These are phyloP conservation scores for Cynaeus angustus DNA, from an alignment of 2,888 invertebrate genomes.

Conservation along the genomic window DNA sequence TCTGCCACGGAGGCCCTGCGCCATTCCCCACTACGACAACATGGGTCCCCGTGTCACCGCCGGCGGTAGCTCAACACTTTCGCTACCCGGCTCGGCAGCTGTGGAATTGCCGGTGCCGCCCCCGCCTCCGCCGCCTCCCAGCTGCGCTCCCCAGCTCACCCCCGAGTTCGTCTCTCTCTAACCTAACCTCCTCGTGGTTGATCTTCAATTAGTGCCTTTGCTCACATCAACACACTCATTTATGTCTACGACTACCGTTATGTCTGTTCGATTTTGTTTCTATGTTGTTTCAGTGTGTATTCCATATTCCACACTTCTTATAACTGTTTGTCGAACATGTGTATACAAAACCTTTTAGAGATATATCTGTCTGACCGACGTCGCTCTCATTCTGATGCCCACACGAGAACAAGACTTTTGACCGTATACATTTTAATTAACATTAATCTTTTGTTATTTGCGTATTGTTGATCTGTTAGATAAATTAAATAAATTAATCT, in stretches of 20 bases:
- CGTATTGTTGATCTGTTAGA: constrained; percentile 68
- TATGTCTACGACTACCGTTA: constrained; percentile 49
- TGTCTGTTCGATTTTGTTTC: constrained; percentile 50
- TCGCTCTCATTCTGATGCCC: constrained; percentile 41
- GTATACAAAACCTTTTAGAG: constrained; percentile 53
- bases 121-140: constrained; percentile 75
- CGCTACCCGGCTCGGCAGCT: constrained; percentile 80
- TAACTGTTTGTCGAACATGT: constrained; percentile 50
- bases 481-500: constrained; percentile 66
- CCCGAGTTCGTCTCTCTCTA: constrained; percentile 76
- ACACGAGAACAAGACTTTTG: constrained; percentile 54
- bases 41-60: constrained; percentile 93
- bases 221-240: constrained; percentile 64
- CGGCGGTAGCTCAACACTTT: constrained; percentile 90
- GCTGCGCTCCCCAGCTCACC: constrained; percentile 73
- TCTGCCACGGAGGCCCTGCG: constrained; percentile 71
- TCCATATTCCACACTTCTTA: constrained; percentile 50
- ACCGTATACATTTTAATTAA: constrained; percentile 50
- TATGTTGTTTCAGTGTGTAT: constrained; percentile 53
- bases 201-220: constrained; percentile 73
- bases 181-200: constrained; percentile 69
- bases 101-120: constrained; percentile 72
- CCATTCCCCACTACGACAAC: constrained; percentile 87
- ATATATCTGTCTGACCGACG: constrained; percentile 37
- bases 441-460: constrained; percentile 57